Base-by-base conservation (phyloP, 1,140 invertebrate genomes). In the Neuroterus valhalla region DNA sequence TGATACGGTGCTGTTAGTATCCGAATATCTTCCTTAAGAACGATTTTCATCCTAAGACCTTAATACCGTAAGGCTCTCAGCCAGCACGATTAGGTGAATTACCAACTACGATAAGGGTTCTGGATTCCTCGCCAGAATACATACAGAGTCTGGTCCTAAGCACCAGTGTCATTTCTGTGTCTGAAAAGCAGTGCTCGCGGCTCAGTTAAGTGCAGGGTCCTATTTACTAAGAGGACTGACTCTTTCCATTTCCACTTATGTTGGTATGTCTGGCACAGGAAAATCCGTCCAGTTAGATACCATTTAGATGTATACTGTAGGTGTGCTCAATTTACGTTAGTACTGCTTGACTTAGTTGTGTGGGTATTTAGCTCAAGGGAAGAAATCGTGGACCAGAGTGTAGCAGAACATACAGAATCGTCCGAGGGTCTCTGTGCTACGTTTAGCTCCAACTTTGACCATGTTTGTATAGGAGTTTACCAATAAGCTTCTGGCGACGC, bases 1-100 rank as follows among this genome's bases (percentile, higher is more conserved):
- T 11, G 19, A 52, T 52, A 19, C 12, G 17, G 11, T 52, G 10
- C 50, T 23, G 50, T 52, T 52, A 10, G 50, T 52, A 21, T 26
- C 5, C 12, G 17, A 21, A 62, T 62, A 31, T 23, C 44, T 75
- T 77, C 50, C 70, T 70, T 75, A 72, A 68, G 21, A 45, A 50
- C 76, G 72, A 77, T 68, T 71, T 75, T 62, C 68, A 68, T 71
- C 68, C 52, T 62, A 75, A 71, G 69, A 75, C 69, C 71, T 77
- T 75, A 77, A 75, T 71, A 48, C 76, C 72, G 66, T 69, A 66
- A 75, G 74, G 76, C 72, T 77, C 52, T 68, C 62, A 66, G 72
- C 52, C 68, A 46, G 43, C 17, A 48, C 69, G 72, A 77, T 77
- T 75, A 77, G 72, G 76, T 62, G 76, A 75, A 77, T 77, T 77